Evolutionary conservation across 2,797 vertebrate genomes (phyloP), one percentile per base, ranked within the genome.

Genomic region (Bryconaethiops microstoma): DNA sequence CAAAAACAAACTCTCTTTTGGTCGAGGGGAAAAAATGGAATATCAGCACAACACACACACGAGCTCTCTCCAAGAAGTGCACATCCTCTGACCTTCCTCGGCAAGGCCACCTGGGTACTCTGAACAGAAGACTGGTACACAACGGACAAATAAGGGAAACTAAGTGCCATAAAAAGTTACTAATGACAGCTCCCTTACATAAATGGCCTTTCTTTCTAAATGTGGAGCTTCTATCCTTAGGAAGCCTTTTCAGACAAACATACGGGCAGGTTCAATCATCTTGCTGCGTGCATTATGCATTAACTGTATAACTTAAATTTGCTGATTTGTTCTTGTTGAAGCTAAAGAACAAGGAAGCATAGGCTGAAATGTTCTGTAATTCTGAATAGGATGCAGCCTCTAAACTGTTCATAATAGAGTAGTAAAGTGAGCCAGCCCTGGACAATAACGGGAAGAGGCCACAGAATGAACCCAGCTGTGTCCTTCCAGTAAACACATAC

Each of bases 41-140:
- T 72, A 65, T 73, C 69, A 67, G 60, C 29, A 3, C 13, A 67
- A 70, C 14, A 17, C 69, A 21, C 50, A 29, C 52, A 73, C 17
- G 17, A 4, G 2, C 63, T 42, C 39, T 77, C 40, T 45, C 65
- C 29, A n/a, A 82, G 16, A 80, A 10, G 73, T 70, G 55, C 75
- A 76, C 64, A 84, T 86, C 75, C 74, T 68, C 50, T 79, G 82
- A 88, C 85, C 83, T 87, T 76, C 84, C 54, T 12, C 14, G 55
- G 65, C 19, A 80, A 76, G 55, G 67, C 78, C 82, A 77, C 68
- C 40, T 82, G 84, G 77, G 75, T 82, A 29, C 73, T 68, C 40
- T 48, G 45, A 77, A 71, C 17, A 57, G 48, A 54, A 57, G 45
- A 23, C 39, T 23, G 13, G 19, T 9, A 29, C 42, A 0, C 60